Evolutionary conservation across 2,888 invertebrate genomes (phyloP).

Genomic region (Gnatocerus cornutus): DNA sequence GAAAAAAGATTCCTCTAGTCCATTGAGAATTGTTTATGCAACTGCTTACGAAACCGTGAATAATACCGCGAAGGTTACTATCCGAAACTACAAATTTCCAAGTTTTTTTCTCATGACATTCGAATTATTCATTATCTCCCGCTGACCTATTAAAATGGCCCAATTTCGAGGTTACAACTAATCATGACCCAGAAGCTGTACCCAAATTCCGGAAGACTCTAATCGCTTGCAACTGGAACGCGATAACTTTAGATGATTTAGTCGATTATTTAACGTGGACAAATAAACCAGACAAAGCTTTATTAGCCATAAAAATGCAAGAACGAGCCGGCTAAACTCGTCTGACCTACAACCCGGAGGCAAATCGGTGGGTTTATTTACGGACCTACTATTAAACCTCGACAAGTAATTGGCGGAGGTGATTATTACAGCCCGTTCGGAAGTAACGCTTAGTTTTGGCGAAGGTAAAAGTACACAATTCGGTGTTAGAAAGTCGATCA

Average conservation of each 20-base stretch:
- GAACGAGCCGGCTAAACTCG: conserved; percentile 43
- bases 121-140: conserved; percentile 31
- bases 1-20: conserved; percentile 32
- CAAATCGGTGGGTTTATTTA: conserved; percentile 50
- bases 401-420: conserved; percentile 28
- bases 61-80: conserved; percentile 25
- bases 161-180: conserved; percentile 2
- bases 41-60: conserved; percentile 37
- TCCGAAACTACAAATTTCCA: background rate
- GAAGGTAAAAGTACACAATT: conserved; percentile 31
- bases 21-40: conserved; percentile 23
- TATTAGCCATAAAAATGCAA: conserved; percentile 45
- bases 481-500: conserved; percentile 21
- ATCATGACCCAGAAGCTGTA: conserved; percentile 12
- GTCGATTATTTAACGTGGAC: conserved; percentile 39
- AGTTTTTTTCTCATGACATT: conserved; percentile 34
- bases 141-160: conserved; percentile 18
- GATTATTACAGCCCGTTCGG: conserved; percentile 16
- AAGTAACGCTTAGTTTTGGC: conserved; percentile 25
- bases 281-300: conserved; percentile 44
- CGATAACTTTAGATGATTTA: conserved; percentile 24
- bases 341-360: conserved; percentile 52
- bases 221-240: conserved; percentile 34
- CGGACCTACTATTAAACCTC: conserved; percentile 51
- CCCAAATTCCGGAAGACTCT: conserved; percentile 22